Base-by-base conservation (phyloP, 2,113 vertebrate species). In the Motacilla alba region DNA sequence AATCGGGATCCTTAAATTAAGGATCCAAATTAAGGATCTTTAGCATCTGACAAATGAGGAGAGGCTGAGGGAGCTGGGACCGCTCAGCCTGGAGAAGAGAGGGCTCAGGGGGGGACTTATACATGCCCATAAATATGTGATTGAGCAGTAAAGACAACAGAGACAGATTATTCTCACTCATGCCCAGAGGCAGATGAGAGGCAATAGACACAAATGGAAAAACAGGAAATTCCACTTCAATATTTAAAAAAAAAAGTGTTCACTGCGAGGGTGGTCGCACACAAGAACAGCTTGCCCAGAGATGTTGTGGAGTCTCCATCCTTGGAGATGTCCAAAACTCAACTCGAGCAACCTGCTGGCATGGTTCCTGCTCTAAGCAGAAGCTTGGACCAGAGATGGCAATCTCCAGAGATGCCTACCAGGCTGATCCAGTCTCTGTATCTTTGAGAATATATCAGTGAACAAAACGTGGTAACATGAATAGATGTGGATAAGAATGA, bases 241-340 rank as follows among this genome's bases (percentile, higher is more conserved):
- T 5, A 15, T 35, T 13, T 18, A 23, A 27, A 76, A n/a, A 30
- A 35, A 4, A 35, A 18, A 13, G 11, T 15, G 11, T 50, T 75
- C 15, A 21, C 35, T 39, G 1, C 1, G 12, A 11, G 46, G 6
- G 3, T 52, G 7, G 3, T 78, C 14, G 3, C 12, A 26, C 37
- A 53, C 7, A 52, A 56, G 50, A 37, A 22, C 2, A 37, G n/a
- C 7, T 27, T 56, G 7, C 41, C 20, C 37, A 77, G 77, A 35
- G 26, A 22, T 24, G 4, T 10, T 66, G 26, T 27, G 22, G 22
- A 56, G 11, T 47, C 26, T 70, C 19, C 28, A 41, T 41, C 26
- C 8, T 13, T 67, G 31, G 15, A 30, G 30, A 60, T 18, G 17
- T 35, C 60, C 23, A 47, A 64, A 64, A 56, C 3, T 28, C 20